A percentile compares a stretch with the other conserved stretches of the same genome.
These are phyloP conservation scores for Eupithecia vulgata DNA, from an alignment of 2,888 invertebrate genomes.

Conservation along the genomic window DNA sequence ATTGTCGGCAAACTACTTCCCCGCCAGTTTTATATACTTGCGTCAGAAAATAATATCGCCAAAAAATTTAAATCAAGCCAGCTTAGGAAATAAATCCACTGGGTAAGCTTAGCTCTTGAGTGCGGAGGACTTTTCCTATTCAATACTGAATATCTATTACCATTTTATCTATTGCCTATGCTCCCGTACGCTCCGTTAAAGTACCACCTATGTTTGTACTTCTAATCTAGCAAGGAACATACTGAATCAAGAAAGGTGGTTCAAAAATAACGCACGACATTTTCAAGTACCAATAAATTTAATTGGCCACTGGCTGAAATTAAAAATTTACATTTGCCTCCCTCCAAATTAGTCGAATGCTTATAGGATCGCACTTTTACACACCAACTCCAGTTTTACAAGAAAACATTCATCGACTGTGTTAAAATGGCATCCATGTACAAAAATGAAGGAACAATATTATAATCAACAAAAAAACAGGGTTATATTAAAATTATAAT, in stretches of 20 bases:
- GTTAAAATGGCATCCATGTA: constrained; percentile 66
- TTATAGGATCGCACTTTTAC: constrained; percentile 61
- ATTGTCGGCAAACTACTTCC: background rate
- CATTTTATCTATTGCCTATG: background rate
- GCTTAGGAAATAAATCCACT: background rate
- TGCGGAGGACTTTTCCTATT: background rate
- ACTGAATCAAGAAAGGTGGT: background rate
- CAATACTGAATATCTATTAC: background rate
- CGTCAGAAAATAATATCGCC: too few species aligned
- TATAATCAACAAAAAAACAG: constrained; percentile 77
- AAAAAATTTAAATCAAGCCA: too few species aligned
- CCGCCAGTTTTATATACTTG: too few species aligned
- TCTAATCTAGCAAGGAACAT: background rate
- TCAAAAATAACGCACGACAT: constrained; percentile 72
- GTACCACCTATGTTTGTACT: background rate
- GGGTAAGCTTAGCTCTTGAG: background rate
- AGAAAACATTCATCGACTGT: constrained; percentile 42
- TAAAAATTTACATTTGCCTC: constrained; percentile 78
- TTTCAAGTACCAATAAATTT: constrained; percentile 81
- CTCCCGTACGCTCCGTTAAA: too few species aligned
- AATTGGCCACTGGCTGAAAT: constrained; percentile 84
- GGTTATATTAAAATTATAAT: constrained; percentile 85
- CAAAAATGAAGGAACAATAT: constrained; percentile 79
- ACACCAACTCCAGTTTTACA: constrained; percentile 36
- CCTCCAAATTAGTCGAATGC: constrained; percentile 68